Base-by-base conservation (phyloP, 1,140 invertebrate genomes). In the Eumaeus atala region DNA sequence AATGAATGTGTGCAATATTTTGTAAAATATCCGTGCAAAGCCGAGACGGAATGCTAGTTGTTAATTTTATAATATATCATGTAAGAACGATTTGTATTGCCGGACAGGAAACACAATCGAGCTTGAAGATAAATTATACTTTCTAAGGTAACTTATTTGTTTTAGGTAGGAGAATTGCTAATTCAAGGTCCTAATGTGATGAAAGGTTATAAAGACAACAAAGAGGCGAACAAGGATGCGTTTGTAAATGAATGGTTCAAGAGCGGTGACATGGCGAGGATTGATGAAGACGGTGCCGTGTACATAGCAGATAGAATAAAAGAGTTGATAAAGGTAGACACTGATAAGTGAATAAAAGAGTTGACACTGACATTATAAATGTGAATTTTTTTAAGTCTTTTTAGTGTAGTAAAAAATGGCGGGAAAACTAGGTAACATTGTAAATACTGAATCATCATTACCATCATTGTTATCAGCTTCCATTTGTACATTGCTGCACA, bases 291-390 rank as follows among this genome's bases (percentile, higher is more conserved):
- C 1, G 77, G 79, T 5, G 82, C 87, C 6, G 89, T 96, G 58
- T 94, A 88, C 49, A 92, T 97, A 54, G 91, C 92, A 3, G 96
- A 97, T 67, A 87, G 96, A 56, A 70, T 96, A 37, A 97, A 97
- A 67, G 95, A 97, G 77, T 88, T 97, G 3, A 97, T 97, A 53
- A 97, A 97, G 80, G 89, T 90, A 36, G 35, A 51, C n/a, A n/a
- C 9, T 9, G 35, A 10, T 48, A 44, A 18, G 17, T 53, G 14
- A 56, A 70, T 96, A 37, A 97, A 97, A 67, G 95, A 97, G 77
- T 88, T 97, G 3, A 97, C n/a, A n/a, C 9, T 9, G 35, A 10
- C 28, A 44, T 28, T 28, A 28, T 50, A n/a, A 11, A 50, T 7
- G 11, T 7, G 16, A 1, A n/a, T 28, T 34, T 11, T 49, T 21